These are phyloP conservation scores for Epinotia nisella DNA, from an alignment of 2,888 invertebrate genomes.

Conservation along the genomic window DNA sequence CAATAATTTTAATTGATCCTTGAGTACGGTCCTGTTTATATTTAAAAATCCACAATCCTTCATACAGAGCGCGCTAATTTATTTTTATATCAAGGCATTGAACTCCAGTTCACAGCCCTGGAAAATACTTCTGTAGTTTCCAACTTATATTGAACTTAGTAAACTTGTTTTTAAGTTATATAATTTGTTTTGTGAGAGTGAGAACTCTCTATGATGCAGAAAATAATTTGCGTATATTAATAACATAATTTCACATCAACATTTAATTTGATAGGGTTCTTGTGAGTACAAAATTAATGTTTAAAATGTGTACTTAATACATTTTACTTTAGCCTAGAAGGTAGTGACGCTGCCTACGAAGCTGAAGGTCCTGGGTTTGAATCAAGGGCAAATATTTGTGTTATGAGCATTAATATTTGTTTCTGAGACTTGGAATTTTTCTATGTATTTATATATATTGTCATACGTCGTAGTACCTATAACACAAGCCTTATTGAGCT, in stretches of 20 bases:
- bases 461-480: too few species aligned
- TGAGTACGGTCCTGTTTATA: not conserved
- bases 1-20: not conserved
- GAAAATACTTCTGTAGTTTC: not conserved
- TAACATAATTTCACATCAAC: not conserved
- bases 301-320: not conserved
- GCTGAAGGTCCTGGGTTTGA: too few species aligned
- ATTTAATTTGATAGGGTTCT: not conserved
- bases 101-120: constrained; percentile 23
- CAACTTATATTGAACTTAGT: not conserved
- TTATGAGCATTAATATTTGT: too few species aligned
- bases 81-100: constrained; percentile 31
- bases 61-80: not conserved
- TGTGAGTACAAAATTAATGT: not conserved
- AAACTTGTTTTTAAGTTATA: constrained; percentile 24
- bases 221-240: not conserved
- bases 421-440: too few species aligned
- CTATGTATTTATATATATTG: too few species aligned
- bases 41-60: not conserved
- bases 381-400: too few species aligned
- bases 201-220: not conserved
- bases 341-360: too few species aligned
- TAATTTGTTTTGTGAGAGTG: constrained; percentile 8
- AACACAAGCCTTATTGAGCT: too few species aligned
- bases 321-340: too few species aligned